Evolutionary conservation across 2,797 vertebrate species (phyloP).

Genomic region (Tapirus indicus): DNA sequence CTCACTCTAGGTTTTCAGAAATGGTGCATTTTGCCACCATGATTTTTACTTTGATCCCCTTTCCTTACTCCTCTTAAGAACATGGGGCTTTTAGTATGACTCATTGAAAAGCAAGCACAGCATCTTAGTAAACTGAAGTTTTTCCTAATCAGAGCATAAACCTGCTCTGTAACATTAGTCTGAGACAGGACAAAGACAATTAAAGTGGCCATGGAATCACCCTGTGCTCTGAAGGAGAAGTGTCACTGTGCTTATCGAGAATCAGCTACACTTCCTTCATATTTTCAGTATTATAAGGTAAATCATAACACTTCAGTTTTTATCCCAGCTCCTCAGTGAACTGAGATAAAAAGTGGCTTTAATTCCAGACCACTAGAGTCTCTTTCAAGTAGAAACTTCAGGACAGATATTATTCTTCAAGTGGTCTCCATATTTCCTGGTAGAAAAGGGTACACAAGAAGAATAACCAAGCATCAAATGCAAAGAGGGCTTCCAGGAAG

Average conservation of each 20-base stretch:
- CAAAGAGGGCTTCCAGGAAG: conserved; percentile 35
- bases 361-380: neutral
- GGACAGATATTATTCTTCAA: neutral
- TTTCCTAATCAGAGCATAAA: conserved; percentile 54
- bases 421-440: neutral
- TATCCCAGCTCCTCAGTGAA: conserved; percentile 29
- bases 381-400: conserved; percentile 30
- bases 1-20: conserved; percentile 40
- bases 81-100: conserved; percentile 36
- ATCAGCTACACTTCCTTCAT: neutral
- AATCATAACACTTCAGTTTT: conserved; percentile 1
- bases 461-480: neutral
- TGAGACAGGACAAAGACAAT: neutral
- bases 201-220: neutral
- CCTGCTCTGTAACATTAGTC: neutral
- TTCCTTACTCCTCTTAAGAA: conserved; percentile 36
- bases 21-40: neutral
- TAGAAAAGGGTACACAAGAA: neutral
- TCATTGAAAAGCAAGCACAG: conserved; percentile 54
- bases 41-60: conserved; percentile 13
- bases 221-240: neutral
- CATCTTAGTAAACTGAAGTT: conserved; percentile 19
- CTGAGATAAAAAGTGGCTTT: neutral
- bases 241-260: neutral
- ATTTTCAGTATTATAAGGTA: neutral